These are phyloP conservation scores for Electrona antarctica DNA, from an alignment of 2,113 vertebrate genomes.

Conservation along the genomic window DNA sequence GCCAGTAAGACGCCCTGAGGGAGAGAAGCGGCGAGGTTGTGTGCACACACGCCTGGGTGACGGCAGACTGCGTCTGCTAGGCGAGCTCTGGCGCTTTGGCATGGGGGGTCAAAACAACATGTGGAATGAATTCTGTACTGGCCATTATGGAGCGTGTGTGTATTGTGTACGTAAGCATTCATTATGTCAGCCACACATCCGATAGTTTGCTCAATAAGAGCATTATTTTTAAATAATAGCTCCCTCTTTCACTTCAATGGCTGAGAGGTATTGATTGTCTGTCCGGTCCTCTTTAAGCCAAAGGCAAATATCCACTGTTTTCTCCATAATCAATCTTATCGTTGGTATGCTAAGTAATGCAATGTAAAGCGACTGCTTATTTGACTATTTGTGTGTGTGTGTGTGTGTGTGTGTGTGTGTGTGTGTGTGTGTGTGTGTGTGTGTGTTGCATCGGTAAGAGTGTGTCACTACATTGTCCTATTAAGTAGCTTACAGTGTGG, in stretches of 20 bases:
- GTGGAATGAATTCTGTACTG: too few species aligned
- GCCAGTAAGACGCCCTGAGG: too few species aligned
- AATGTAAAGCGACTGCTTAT: constrained; percentile 14
- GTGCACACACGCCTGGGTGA: not conserved
- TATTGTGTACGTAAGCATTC: not conserved
- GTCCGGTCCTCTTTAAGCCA: constrained; percentile 41
- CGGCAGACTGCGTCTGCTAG: too few species aligned
- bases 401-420: too few species aligned
- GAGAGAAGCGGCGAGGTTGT: not conserved
- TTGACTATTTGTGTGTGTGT: too few species aligned
- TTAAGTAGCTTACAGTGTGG: too few species aligned
- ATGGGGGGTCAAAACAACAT: too few species aligned
- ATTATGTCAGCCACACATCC: not conserved
- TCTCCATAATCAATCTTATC: constrained; percentile 44
- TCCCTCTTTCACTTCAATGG: constrained; percentile 32
- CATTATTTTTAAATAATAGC: constrained; percentile 50
- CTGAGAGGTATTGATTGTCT: constrained; percentile 50
- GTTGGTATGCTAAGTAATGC: constrained; percentile 51
- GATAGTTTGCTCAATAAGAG: constrained; percentile 16
- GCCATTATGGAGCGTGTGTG: not conserved
- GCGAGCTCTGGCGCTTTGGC: too few species aligned
- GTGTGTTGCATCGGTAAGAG: too few species aligned
- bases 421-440: too few species aligned
- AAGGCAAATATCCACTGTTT: constrained; percentile 58
- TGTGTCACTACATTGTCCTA: too few species aligned